These are phyloP conservation scores for Gorsachius goisagi DNA, from an alignment of 2,113 vertebrate genomes.

Conservation along the genomic window DNA sequence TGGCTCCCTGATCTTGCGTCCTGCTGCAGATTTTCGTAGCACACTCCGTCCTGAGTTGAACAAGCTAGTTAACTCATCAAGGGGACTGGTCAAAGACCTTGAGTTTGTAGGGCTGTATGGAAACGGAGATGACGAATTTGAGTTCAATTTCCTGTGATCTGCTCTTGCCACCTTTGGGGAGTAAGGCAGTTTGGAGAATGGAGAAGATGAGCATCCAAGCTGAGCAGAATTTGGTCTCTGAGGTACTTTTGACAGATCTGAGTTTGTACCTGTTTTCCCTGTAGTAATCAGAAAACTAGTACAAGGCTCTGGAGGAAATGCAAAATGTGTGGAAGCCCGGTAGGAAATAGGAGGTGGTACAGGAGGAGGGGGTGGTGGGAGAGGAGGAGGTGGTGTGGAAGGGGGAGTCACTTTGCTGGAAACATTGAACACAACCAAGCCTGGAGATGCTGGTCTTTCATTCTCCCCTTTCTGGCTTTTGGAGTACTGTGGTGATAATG, in stretches of 20 bases:
- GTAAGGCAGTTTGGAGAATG: slow-evolving; percentile 68
- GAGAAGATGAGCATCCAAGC: slow-evolving; percentile 71
- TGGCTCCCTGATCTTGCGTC: slow-evolving; percentile 88
- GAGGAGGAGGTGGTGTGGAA: slow-evolving; percentile 81
- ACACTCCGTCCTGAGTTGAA: slow-evolving; percentile 91
- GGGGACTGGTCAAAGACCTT: slow-evolving; percentile 87
- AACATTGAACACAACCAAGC: slow-evolving; percentile 76
- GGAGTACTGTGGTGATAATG: slow-evolving; percentile 85
- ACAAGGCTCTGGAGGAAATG: slow-evolving; percentile 82
- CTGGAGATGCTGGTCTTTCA: slow-evolving; percentile 84
- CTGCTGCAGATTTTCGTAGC: slow-evolving; percentile 87
- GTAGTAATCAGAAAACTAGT: slow-evolving; percentile 71
- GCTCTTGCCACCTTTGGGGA: slow-evolving; percentile 84
- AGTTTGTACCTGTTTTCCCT: slow-evolving; percentile 68
- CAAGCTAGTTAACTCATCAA: slow-evolving; percentile 92
- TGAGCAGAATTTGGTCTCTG: slow-evolving; percentile 74
- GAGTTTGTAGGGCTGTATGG: slow-evolving; percentile 85
- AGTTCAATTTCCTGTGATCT: slow-evolving; percentile 80
- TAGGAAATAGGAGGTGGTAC: slow-evolving; percentile 73
- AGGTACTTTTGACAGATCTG: slow-evolving; percentile 74
- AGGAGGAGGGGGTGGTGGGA: slow-evolving; percentile 63
- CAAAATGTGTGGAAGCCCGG: slow-evolving; percentile 83
- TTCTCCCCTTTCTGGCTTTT: slow-evolving; percentile 75
- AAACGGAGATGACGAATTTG: slow-evolving; percentile 80
- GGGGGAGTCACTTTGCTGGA: slow-evolving; percentile 84